These are phyloP conservation scores for Lochmaea capreae DNA, from an alignment of 2,888 invertebrate species.

Conservation along the genomic window DNA sequence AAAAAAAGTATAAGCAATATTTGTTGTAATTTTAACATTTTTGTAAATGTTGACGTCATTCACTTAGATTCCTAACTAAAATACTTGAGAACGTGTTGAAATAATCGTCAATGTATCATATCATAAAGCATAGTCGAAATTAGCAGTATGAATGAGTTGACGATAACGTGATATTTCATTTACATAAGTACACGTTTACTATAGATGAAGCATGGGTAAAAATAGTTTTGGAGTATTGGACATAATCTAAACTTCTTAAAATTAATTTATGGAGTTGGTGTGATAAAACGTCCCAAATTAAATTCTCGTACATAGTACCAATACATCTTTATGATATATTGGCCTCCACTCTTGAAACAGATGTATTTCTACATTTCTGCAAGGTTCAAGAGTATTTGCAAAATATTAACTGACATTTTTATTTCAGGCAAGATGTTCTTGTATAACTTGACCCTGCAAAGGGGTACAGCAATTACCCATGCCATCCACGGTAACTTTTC, in stretches of 20 bases:
- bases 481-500: slow-evolving; percentile 99
- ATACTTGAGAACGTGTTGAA: too few relatives aligned
- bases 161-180: too few relatives aligned
- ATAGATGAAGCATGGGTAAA: background rate
- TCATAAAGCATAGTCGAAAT: too few relatives aligned
- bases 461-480: slow-evolving; percentile 95
- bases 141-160: too few relatives aligned
- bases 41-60: too few relatives aligned
- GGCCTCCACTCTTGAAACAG: slow-evolving; percentile 44
- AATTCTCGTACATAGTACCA: slow-evolving; percentile 45
- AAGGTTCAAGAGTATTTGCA: background rate
- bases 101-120: too few relatives aligned
- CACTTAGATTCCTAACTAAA: too few relatives aligned
- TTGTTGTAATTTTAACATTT: background rate
- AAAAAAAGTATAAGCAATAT: too few relatives aligned
- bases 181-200: too few relatives aligned
- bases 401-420: background rate
- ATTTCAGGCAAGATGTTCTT: slow-evolving; percentile 80
- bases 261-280: background rate
- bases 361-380: background rate
- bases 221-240: background rate
- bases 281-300: slow-evolving; percentile 20
- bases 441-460: slow-evolving; percentile 97
- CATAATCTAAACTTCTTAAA: background rate
- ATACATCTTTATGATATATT: slow-evolving; percentile 41